Evolutionary conservation across 2,113 vertebrate species (phyloP).

Genomic region (Tiliqua scincoides): DNA sequence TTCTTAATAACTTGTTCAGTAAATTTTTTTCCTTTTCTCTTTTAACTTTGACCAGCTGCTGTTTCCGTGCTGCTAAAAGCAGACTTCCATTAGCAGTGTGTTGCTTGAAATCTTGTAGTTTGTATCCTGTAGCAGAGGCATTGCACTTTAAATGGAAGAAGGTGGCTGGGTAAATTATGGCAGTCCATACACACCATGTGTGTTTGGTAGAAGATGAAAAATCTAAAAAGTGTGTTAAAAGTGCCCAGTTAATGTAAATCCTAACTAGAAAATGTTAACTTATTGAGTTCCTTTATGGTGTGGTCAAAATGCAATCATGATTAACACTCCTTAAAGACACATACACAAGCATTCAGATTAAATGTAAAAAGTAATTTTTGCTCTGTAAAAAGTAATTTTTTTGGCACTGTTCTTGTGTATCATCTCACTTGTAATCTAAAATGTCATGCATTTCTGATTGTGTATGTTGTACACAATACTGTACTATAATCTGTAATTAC

Average conservation of each 20-base stretch:
- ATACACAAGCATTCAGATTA: constrained; percentile 5
- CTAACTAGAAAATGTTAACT: not conserved
- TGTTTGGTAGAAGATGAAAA: not conserved
- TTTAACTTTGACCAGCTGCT: not conserved
- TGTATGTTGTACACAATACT: not conserved
- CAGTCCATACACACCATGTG: not conserved
- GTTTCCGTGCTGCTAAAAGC: not conserved
- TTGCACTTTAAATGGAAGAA: constrained; percentile 53
- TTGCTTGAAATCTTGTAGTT: constrained; percentile 30
- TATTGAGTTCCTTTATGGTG: not conserved
- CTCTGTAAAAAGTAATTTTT: not conserved
- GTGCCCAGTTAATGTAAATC: not conserved
- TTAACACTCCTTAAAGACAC: not conserved
- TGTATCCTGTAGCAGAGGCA: constrained; percentile 19
- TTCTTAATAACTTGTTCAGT: not conserved
- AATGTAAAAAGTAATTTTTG: not conserved
- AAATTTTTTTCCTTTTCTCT: too few relatives aligned
- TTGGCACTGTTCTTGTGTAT: not conserved
- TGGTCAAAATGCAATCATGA: constrained; percentile 18
- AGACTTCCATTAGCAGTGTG: constrained; percentile 15
- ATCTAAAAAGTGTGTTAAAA: not conserved
- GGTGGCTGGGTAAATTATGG: constrained; percentile 2
- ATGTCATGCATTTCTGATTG: constrained; percentile 26
- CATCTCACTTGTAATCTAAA: not conserved
- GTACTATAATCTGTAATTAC: constrained; percentile 27